Evolutionary conservation across 2,113 vertebrate species (phyloP).

Genomic region (Bufo gargarizans): DNA sequence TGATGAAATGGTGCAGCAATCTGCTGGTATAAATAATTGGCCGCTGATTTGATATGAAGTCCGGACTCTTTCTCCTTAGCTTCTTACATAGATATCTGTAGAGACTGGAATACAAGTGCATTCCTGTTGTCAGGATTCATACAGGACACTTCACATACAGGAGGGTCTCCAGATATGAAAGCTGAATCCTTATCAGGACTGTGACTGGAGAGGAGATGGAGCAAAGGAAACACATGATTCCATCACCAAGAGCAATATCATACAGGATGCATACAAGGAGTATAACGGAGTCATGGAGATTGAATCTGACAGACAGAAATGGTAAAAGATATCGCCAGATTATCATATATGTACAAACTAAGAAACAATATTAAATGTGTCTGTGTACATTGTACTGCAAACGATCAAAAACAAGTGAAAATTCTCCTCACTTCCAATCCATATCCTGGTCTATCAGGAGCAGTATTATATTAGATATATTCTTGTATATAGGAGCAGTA

Average conservation of each 20-base stretch:
- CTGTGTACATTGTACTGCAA: background rate
- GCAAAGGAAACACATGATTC: background rate
- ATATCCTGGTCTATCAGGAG: no score
- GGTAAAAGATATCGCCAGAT: no score
- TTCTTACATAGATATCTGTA: background rate
- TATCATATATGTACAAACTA: background rate
- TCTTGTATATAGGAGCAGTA: no score
- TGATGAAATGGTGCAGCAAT: background rate
- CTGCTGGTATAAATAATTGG: background rate
- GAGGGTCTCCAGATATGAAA: background rate
- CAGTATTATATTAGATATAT: no score
- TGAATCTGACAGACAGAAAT: background rate
- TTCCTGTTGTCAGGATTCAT: background rate
- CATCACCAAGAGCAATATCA: no score
- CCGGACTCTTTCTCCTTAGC: no score
- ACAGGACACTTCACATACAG: no score
- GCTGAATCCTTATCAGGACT: no score
- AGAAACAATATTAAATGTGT: background rate
- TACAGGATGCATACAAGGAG: no score
- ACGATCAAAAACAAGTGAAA: background rate
- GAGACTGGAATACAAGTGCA: background rate
- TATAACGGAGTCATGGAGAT: no score
- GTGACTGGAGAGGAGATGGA: background rate
- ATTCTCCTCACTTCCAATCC: background rate
- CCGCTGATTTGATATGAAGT: background rate